These are phyloP conservation scores for Callosobruchus maculatus DNA, from an alignment of 2,888 invertebrate species.

Conservation along the genomic window DNA sequence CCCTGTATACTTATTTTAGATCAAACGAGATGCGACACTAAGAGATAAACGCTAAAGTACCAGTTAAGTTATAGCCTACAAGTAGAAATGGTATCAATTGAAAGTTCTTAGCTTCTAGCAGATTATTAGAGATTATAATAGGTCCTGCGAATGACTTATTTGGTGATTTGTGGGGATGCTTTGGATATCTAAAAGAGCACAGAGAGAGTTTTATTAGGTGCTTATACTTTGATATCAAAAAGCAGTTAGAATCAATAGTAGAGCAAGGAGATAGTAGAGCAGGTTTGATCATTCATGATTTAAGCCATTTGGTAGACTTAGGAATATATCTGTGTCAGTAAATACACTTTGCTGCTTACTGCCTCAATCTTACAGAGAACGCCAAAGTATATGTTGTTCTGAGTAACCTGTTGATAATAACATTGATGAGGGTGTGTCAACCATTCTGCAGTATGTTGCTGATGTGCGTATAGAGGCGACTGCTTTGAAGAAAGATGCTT, in stretches of 20 bases:
- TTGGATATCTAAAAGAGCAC: constrained; percentile 27
- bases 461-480: constrained; percentile 61
- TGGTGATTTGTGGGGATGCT: constrained; percentile 44
- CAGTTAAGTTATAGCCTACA: no score
- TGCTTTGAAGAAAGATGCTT: constrained; percentile 68
- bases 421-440: constrained; percentile 57
- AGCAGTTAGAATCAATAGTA: constrained; percentile 20
- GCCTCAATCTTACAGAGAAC: constrained; percentile 45
- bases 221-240: constrained; percentile 52
- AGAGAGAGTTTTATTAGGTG: constrained; percentile 42
- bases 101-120: no score
- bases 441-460: constrained; percentile 61
- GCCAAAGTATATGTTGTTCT: constrained; percentile 54
- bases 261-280: constrained; percentile 20
- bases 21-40: no score
- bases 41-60: no score
- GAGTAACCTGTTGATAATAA: constrained; percentile 57
- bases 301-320: constrained; percentile 68
- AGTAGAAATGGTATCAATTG: no score
- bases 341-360: constrained; percentile 51
- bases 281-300: constrained; percentile 65
- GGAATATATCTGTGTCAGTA: constrained; percentile 55
- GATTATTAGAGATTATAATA: no score
- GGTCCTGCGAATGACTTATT: constrained; percentile 55
- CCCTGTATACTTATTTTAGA: no score